Percentiles rank a stretch among this genome's conserved stretches.
These are phyloP conservation scores for Rana temporaria DNA, from an alignment of 2,113 vertebrate genomes.

Conservation along the genomic window DNA sequence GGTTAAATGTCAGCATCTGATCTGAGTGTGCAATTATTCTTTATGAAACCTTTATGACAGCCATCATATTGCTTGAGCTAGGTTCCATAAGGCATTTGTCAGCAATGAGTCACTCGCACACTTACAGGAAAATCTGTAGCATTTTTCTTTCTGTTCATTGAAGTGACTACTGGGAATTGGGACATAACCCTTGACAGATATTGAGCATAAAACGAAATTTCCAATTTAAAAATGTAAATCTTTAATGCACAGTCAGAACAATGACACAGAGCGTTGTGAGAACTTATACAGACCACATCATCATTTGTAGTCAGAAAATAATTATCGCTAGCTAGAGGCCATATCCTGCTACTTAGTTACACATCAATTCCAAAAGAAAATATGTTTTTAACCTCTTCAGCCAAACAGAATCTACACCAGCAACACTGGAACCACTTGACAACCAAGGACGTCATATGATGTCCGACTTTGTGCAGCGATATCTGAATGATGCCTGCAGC, in stretches of 20 bases:
- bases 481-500: too few relatives aligned
- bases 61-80: conserved; percentile 24
- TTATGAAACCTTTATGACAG: conserved; percentile 22
- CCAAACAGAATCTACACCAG: not conserved
- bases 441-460: too few relatives aligned
- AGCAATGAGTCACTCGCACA: not conserved
- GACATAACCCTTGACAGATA: conserved; percentile 40
- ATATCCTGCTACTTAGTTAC: conserved; percentile 20
- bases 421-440: too few relatives aligned
- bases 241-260: conserved; percentile 45
- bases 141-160: conserved; percentile 39
- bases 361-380: conserved; percentile 21
- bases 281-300: conserved; percentile 29
- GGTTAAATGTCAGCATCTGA: conserved; percentile 18
- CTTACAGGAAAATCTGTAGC: not conserved
- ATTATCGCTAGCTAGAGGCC: conserved; percentile 27
- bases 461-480: too few relatives aligned
- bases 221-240: conserved; percentile 30
- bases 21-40: conserved; percentile 6
- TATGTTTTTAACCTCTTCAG: not conserved
- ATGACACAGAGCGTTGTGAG: conserved; percentile 29
- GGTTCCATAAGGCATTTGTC: conserved; percentile 17
- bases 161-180: conserved; percentile 40
- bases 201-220: conserved; percentile 53
- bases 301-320: conserved; percentile 46